Evolutionary conservation across 2,888 invertebrate genomes (phyloP).

Genomic region (Tromatobia lineatoria): DNA sequence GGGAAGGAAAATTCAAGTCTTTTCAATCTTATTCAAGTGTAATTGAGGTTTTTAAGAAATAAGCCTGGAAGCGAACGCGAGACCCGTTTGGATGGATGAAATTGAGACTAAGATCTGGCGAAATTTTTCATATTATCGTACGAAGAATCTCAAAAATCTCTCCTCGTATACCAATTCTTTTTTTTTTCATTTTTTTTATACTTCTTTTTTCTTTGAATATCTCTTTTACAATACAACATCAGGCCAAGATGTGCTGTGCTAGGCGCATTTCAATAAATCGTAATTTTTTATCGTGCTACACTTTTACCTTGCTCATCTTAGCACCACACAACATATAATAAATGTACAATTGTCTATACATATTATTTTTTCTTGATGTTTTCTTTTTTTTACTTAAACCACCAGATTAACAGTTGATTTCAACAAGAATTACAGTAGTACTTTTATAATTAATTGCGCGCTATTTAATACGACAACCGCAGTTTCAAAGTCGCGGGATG

Average conservation of each 20-base stretch:
- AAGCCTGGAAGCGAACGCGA: slow-evolving; percentile 73
- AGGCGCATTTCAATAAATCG: slow-evolving; percentile 65
- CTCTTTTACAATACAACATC: slow-evolving; percentile 79
- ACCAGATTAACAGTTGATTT: slow-evolving; percentile 60
- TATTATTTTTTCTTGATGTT: slow-evolving; percentile 29
- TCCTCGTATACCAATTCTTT: slow-evolving; percentile 70
- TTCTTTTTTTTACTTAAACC: slow-evolving; percentile 50
- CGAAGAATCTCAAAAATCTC: slow-evolving; percentile 32
- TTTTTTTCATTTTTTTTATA: slow-evolving; percentile 70
- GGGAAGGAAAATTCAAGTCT: slow-evolving; percentile 43
- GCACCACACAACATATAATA: slow-evolving; percentile 66
- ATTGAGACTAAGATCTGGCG: slow-evolving; percentile 42
- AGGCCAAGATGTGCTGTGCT: slow-evolving; percentile 82
- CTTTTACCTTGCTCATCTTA: slow-evolving; percentile 57
- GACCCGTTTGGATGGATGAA: slow-evolving; percentile 78
- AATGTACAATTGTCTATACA: slow-evolving; percentile 65
- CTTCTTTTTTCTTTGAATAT: slow-evolving; percentile 63
- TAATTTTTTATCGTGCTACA: slow-evolving; percentile 56
- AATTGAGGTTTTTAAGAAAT: slow-evolving; percentile 45
- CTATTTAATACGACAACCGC: slow-evolving; percentile 8
- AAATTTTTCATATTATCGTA: slow-evolving; percentile 15
- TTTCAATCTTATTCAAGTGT: slow-evolving; percentile 62
- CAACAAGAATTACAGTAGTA: slow-evolving; percentile 56
- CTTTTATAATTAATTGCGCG: slow-evolving; percentile 57
- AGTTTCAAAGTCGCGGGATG: slow-evolving; percentile 3